Conservation (phyloP, 2,113 vertebrate species). For the Sialia sialis region DNA sequence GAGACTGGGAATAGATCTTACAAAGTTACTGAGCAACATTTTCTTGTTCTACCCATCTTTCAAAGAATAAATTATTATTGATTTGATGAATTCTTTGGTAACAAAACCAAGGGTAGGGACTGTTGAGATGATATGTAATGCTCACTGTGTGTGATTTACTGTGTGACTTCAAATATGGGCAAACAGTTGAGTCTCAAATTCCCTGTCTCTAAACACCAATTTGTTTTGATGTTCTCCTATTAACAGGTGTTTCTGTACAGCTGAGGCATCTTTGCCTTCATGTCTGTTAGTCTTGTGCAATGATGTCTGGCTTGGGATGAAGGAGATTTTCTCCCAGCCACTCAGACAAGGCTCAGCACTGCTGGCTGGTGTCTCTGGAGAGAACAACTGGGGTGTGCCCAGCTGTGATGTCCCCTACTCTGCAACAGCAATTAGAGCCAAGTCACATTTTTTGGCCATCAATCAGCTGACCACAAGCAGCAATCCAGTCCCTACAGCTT, state of each 20-base stretch:
- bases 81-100: neutral
- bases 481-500: neutral
- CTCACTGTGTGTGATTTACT: neutral
- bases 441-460: neutral
- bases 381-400: neutral
- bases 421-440: neutral
- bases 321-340: neutral
- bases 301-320: neutral
- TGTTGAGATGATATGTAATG: neutral
- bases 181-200: neutral
- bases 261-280: neutral
- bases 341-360: neutral
- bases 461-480: neutral
- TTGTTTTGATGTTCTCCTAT: neutral
- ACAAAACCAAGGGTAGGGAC: neutral
- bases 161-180: neutral
- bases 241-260: neutral
- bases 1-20: neutral
- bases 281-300: neutral
- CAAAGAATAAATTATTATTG: neutral
- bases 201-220: neutral
- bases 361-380: neutral
- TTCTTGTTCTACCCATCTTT: neutral
- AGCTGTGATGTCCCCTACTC: neutral
- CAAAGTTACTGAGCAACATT: neutral